A percentile compares a stretch with the other conserved stretches of the same genome.
Evolutionary conservation across 2,888 invertebrate genomes (phyloP).

Genomic region (Caenorhabditis virilis): DNA sequence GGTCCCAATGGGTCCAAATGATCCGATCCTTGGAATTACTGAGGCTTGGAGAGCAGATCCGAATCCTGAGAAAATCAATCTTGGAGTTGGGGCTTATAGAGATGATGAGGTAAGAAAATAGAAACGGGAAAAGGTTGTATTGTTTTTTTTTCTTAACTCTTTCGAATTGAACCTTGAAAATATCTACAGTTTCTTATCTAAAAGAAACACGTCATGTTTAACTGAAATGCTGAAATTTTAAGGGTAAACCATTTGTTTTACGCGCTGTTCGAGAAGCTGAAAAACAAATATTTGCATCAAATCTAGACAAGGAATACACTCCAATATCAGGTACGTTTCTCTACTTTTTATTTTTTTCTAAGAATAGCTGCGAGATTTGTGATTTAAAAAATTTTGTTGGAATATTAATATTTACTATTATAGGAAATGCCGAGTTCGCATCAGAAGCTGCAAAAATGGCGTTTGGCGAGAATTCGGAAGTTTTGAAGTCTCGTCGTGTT

Average conservation of each 20-base stretch:
- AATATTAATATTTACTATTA: too few relatives aligned
- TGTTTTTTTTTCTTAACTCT: too few relatives aligned
- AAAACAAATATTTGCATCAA: conserved; percentile 77
- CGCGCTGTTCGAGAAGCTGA: conserved; percentile 92
- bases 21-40: conserved; percentile 86
- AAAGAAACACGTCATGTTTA: too few relatives aligned
- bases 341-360: too few relatives aligned
- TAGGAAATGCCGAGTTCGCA: conserved; percentile 85
- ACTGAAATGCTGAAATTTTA: too few relatives aligned
- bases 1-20: conserved; percentile 52
- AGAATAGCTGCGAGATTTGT: too few relatives aligned
- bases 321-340: conserved; percentile 90
- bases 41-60: conserved; percentile 85
- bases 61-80: conserved; percentile 91
- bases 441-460: conserved; percentile 82
- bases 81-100: conserved; percentile 82
- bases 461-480: conserved; percentile 80
- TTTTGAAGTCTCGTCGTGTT: conserved; percentile 68
- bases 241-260: conserved; percentile 93
- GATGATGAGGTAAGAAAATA: conserved; percentile 78
- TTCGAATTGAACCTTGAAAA: too few relatives aligned
- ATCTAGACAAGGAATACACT: conserved; percentile 91
- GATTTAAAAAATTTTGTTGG: too few relatives aligned
- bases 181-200: too few relatives aligned
- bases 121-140: not conserved